These are phyloP conservation scores for Meriones unguiculatus DNA, from an alignment of 2,113 vertebrate species.

Conservation along the genomic window DNA sequence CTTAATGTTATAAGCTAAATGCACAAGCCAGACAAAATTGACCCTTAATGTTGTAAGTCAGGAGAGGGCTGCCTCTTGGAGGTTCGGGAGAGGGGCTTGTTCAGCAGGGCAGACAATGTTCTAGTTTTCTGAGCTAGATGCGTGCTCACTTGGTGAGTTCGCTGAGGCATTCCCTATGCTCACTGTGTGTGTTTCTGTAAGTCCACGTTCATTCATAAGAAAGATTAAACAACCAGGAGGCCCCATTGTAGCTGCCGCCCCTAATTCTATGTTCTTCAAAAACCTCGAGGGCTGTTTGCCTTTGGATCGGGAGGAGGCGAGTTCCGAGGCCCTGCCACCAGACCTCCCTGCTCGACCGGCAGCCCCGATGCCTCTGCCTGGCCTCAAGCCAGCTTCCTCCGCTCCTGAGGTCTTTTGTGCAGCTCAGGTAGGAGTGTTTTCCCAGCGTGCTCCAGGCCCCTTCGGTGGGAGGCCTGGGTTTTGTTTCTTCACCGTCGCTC, in stretches of 20 bases:
- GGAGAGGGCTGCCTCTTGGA: too few relatives aligned
- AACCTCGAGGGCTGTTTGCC: not conserved
- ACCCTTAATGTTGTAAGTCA: not conserved
- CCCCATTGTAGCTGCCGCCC: not conserved
- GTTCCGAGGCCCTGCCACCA: not conserved
- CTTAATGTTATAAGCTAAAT: not conserved
- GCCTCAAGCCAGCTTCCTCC: constrained; percentile 70
- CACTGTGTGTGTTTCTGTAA: not conserved
- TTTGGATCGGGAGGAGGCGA: not conserved
- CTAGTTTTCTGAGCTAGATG: not conserved
- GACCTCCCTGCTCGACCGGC: constrained; percentile 56
- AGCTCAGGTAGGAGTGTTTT: constrained; percentile 34
- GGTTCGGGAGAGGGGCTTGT: not conserved
- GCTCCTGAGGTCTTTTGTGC: constrained; percentile 67
- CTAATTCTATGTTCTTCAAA: not conserved
- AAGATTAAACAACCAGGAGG: not conserved
- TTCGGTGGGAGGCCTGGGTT: constrained; percentile 47
- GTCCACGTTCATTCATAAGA: not conserved
- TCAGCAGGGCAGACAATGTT: not conserved
- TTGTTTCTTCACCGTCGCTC: constrained; percentile 64
- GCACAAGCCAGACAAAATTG: not conserved
- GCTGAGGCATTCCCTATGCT: not conserved
- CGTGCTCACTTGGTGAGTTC: not conserved
- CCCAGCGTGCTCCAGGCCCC: constrained; percentile 15
- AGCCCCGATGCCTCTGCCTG: constrained; percentile 45